These are phyloP conservation scores for Falco novaeseelandiae DNA, from an alignment of 2,797 vertebrate genomes.

Conservation along the genomic window DNA sequence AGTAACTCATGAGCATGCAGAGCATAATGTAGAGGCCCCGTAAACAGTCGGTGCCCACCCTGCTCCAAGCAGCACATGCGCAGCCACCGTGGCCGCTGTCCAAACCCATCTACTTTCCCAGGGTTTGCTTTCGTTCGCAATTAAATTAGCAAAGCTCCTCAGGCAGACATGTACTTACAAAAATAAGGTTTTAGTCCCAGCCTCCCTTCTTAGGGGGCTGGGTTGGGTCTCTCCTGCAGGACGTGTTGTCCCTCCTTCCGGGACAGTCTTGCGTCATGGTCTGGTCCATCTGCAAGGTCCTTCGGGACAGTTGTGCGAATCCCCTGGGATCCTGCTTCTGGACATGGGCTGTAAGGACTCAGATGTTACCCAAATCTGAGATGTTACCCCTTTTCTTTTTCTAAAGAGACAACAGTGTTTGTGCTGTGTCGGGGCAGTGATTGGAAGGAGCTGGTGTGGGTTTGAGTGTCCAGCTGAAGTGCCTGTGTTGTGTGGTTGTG, in stretches of 20 bases:
- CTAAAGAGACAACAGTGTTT: background rate
- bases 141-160: conserved; percentile 10
- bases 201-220: background rate
- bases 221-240: background rate
- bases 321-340: background rate
- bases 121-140: conserved; percentile 15
- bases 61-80: accelerated
- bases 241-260: background rate
- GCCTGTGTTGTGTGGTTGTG: background rate
- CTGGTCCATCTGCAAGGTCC: background rate
- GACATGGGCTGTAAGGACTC: background rate
- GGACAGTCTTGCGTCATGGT: accelerated
- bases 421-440: accelerated
- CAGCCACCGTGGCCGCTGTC: accelerated
- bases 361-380: background rate
- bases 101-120: conserved; percentile 7
- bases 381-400: background rate
- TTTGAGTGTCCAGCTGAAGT: background rate
- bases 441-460: background rate
- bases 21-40: accelerated
- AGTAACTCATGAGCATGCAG: background rate
- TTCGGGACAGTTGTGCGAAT: accelerated
- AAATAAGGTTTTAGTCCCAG: background rate
- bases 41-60: background rate
- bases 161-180: background rate